These are phyloP conservation scores for Penaeus monodon DNA, from an alignment of 2,888 invertebrate genomes.

Conservation along the genomic window DNA sequence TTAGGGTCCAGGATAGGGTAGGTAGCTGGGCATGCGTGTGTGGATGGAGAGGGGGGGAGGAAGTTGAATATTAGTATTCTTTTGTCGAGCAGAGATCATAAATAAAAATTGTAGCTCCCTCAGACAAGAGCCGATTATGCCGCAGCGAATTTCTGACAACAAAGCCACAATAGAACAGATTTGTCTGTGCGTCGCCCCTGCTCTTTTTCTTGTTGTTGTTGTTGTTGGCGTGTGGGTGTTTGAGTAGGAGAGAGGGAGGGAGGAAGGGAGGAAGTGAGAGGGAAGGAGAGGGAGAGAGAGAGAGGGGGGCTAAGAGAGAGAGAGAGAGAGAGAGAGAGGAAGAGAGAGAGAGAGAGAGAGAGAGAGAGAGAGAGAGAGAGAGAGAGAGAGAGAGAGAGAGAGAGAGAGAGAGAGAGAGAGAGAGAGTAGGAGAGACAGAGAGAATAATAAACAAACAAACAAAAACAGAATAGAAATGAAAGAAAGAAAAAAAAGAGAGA, in stretches of 20 bases:
- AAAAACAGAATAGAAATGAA: neutral
- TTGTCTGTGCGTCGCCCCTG: no score
- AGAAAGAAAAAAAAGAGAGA: slow-evolving; percentile 1
- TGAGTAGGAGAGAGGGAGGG: neutral
- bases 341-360: neutral
- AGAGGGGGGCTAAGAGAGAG: neutral
- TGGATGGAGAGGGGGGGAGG: no score
- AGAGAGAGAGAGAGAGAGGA: slow-evolving; percentile 4
- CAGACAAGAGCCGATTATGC: no score
- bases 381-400: neutral
- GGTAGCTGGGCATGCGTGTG: no score
- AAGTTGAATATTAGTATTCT: no score
- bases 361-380: neutral
- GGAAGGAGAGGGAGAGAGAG: neutral
- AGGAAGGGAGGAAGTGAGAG: neutral
- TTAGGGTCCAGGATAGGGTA: no score
- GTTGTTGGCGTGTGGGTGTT: neutral
- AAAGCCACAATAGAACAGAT: no score
- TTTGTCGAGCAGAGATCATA: no score
- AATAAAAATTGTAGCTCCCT: no score
- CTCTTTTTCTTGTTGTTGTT: no score
- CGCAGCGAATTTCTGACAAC: no score
- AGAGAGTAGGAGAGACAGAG: slow-evolving; percentile 6
- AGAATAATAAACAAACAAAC: neutral
- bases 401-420: slow-evolving; percentile 7